phyloP scores from a whole-genome alignment of 2,113 vertebrate genomes.

The Dolichallabes microphthalmus region DNA sequence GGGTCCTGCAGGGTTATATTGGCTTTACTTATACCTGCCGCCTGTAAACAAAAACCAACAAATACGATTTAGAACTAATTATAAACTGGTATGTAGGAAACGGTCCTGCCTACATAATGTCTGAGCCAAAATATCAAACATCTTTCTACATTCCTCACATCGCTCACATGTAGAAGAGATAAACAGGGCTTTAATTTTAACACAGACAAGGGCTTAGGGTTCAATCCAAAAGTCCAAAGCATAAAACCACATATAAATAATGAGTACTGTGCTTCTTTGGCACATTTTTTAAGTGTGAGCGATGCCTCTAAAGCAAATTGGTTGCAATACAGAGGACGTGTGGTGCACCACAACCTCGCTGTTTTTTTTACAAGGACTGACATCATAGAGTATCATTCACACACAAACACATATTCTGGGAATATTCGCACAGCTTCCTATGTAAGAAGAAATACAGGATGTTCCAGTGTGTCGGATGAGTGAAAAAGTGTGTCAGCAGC shows the following conservation, averaged over 20 bases:
- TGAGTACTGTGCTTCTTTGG: background rate
- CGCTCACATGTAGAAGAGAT: background rate
- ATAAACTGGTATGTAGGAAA: background rate
- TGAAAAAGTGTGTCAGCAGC: background rate
- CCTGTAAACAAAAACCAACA: constrained; percentile 68
- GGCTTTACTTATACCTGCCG: constrained; percentile 72
- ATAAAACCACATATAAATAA: constrained; percentile 6
- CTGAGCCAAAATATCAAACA: background rate
- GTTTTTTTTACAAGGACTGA: constrained; percentile 29
- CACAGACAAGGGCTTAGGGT: background rate
- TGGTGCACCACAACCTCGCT: constrained; percentile 55
- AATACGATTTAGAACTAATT: background rate
- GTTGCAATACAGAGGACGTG: constrained; percentile 61
- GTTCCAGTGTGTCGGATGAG: background rate
- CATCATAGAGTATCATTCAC: constrained; percentile 18
- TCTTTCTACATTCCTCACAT: constrained; percentile 20
- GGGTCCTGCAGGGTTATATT: constrained; percentile 87
- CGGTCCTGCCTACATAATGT: background rate
- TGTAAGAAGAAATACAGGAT: background rate
- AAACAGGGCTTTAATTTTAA: constrained; percentile 23
- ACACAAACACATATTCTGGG: constrained; percentile 9
- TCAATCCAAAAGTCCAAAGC: background rate
- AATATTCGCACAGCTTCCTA: constrained; percentile 18
- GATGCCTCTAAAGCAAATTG: constrained; percentile 53
- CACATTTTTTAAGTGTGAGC: constrained; percentile 41